A percentile compares a stretch with the other conserved stretches of the same genome.
These are phyloP conservation scores for Pseudois nayaur DNA, from an alignment of 2,113 vertebrate genomes.

Conservation along the genomic window DNA sequence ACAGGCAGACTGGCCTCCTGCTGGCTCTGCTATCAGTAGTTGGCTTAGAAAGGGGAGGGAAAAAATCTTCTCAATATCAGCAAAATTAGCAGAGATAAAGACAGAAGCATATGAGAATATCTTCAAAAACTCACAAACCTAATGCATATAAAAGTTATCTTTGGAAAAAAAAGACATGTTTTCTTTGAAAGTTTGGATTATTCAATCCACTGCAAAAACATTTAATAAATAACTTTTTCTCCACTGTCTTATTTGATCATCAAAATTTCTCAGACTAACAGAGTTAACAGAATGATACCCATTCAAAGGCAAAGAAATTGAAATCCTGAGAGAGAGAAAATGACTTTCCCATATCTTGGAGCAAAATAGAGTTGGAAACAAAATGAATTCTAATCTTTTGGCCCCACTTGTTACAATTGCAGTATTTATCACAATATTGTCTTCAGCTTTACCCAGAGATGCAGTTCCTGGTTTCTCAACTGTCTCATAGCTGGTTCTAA, in stretches of 20 bases:
- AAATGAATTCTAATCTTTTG: not conserved
- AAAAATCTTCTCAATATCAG: not conserved
- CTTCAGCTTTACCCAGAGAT: not conserved
- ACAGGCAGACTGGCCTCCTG: not conserved
- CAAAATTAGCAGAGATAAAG: not conserved
- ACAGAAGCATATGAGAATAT: not conserved
- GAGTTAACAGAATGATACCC: not conserved
- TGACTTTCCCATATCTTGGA: constrained; percentile 17
- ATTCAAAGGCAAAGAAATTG: constrained; percentile 4
- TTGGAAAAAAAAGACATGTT: not conserved
- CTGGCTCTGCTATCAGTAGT: not conserved
- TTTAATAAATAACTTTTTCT: not conserved
- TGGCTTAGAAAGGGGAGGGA: not conserved
- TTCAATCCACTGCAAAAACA: not conserved
- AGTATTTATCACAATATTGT: not conserved
- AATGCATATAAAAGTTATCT: not conserved
- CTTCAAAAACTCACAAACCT: not conserved
- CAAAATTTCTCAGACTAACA: not conserved
- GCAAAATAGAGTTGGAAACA: not conserved
- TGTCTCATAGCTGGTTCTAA: not conserved
- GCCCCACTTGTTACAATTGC: not conserved
- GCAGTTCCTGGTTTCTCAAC: not conserved
- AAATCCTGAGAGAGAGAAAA: not conserved
- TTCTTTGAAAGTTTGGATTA: not conserved
- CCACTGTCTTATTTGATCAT: not conserved